These are phyloP conservation scores for Ceratothoa steindachneri DNA, from an alignment of 2,888 invertebrate genomes.

Conservation along the genomic window DNA sequence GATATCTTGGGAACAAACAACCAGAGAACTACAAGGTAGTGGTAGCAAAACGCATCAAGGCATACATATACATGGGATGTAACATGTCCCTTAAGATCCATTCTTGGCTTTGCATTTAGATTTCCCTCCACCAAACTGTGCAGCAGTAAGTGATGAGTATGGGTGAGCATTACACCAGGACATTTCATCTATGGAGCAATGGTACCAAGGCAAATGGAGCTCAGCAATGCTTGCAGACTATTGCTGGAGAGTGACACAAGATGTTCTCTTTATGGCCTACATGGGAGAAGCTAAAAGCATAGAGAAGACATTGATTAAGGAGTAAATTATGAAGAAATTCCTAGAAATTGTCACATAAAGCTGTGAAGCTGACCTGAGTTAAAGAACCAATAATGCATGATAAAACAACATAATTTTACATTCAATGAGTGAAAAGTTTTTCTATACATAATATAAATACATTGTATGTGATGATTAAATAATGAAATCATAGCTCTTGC, in stretches of 20 bases:
- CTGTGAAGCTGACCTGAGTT: background rate
- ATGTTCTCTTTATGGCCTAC: background rate
- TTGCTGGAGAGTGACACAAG: conserved; percentile 48
- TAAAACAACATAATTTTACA: background rate
- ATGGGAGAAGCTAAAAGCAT: background rate
- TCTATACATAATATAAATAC: background rate
- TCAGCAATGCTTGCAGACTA: conserved; percentile 51
- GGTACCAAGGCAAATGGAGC: conserved; percentile 51
- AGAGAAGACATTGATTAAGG: background rate
- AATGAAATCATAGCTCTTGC: background rate
- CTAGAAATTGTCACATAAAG: background rate
- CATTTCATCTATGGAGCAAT: conserved; percentile 50
- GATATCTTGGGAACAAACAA: conserved; percentile 29
- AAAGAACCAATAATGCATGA: background rate
- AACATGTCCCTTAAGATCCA: conserved; percentile 52
- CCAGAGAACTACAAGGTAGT: conserved; percentile 28
- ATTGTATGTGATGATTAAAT: background rate
- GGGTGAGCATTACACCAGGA: conserved; percentile 53
- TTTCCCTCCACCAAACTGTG: conserved; percentile 52
- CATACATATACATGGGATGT: conserved; percentile 48
- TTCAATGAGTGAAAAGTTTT: background rate
- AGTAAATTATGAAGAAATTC: background rate
- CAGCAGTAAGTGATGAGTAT: conserved; percentile 52
- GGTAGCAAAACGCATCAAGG: conserved; percentile 52
- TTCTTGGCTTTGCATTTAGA: conserved; percentile 51